Percentiles rank a stretch among this genome's conserved stretches.
These are phyloP conservation scores for Trichosurus vulpecula DNA, from an alignment of 2,797 vertebrate genomes.

Conservation along the genomic window DNA sequence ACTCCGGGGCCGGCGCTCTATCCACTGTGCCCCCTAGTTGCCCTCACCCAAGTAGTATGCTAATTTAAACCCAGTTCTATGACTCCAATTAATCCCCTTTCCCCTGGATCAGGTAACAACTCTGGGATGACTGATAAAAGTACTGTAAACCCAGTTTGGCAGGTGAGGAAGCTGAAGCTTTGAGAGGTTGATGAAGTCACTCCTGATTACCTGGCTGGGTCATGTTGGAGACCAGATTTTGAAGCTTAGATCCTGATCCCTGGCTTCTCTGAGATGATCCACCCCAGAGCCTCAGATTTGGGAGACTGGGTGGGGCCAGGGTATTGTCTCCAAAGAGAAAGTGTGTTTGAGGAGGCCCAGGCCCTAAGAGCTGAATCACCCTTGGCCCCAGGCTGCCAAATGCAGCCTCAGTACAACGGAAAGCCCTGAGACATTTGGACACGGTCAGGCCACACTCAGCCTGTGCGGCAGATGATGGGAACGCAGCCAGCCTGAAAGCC, in stretches of 20 bases:
- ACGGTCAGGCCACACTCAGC: neutral
- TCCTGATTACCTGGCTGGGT: neutral
- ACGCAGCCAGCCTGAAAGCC: neutral
- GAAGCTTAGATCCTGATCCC: neutral
- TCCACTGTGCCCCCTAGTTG: neutral
- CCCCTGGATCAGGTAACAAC: neutral
- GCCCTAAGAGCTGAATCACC: neutral
- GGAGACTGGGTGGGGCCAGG: too few species aligned
- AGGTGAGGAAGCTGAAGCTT: neutral
- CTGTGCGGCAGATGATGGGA: neutral
- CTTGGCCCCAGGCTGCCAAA: neutral
- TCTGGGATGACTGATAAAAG: neutral
- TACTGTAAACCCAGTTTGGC: too few species aligned
- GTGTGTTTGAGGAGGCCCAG: neutral
- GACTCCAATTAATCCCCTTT: neutral
- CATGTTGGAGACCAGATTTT: neutral
- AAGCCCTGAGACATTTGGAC: neutral
- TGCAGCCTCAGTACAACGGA: neutral
- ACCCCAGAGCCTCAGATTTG: too few species aligned
- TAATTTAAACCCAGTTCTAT: neutral
- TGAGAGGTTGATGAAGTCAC: too few species aligned
- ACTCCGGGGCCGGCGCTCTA: too few species aligned
- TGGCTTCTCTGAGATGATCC: too few species aligned
- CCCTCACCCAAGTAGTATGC: too few species aligned
- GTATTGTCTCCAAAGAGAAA: neutral